Conservation (phyloP, 1,140 invertebrate genomes). For the Paraescarpia echinospica region DNA sequence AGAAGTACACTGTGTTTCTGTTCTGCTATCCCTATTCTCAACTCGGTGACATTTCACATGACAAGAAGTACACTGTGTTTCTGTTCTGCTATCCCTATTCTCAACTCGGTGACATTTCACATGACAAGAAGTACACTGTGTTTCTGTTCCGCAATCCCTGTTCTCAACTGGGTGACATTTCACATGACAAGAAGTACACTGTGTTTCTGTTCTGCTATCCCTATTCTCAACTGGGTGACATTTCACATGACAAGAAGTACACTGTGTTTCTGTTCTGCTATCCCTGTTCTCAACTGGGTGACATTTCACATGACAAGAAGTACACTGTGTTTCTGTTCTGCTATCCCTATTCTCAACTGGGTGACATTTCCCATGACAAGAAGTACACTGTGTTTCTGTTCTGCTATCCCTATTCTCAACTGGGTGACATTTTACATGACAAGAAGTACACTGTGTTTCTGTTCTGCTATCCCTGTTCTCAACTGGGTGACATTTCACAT, state of each 20-base stretch:
- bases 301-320: not conserved
- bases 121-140: slow-evolving; percentile 10
- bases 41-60: too few species aligned
- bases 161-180: too few species aligned
- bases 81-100: not conserved
- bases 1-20: slow-evolving; percentile 8
- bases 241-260: not conserved
- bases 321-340: not conserved
- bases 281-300: too few species aligned
- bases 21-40: too few species aligned
- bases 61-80: slow-evolving; percentile 10
- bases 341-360: too few species aligned
- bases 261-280: not conserved
- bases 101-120: too few species aligned
- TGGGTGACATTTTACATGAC: too few species aligned
- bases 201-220: not conserved
- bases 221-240: too few species aligned
- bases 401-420: too few species aligned
- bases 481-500: too few species aligned
- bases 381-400: not conserved
- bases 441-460: slow-evolving; percentile 8
- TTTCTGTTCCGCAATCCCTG: not conserved
- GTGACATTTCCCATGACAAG: too few species aligned
- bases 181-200: slow-evolving; percentile 7
- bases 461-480: too few species aligned